A percentile compares a stretch with the other conserved stretches of the same genome.
These are phyloP conservation scores for Montipora capitata DNA, from an alignment of 92 coral and sea anemone species.

Conservation along the genomic window DNA sequence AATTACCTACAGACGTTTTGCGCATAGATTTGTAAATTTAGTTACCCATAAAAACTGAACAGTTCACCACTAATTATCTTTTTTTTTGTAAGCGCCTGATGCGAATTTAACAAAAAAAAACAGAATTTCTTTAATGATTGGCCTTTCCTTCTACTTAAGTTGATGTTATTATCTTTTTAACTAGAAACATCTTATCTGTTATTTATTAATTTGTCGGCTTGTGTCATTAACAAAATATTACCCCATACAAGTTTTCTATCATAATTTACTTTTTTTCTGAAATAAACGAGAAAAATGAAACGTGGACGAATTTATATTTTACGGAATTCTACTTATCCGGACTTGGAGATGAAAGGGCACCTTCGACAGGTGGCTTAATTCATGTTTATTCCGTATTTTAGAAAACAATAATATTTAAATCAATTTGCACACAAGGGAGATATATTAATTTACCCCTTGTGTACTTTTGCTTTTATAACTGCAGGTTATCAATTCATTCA, in stretches of 20 bases:
- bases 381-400: not conserved
- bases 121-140: too few species aligned
- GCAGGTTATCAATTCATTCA: slow-evolving; percentile 23
- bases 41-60: too few species aligned
- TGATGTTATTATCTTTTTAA: slow-evolving; percentile 5
- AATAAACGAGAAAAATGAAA: not conserved
- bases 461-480: slow-evolving; percentile 19
- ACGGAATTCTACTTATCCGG: not conserved
- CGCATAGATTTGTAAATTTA: too few species aligned
- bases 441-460: not conserved
- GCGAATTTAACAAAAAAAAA: too few species aligned
- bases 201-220: slow-evolving; percentile 13
- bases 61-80: too few species aligned
- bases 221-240: not conserved
- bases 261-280: not conserved
- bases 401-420: not conserved
- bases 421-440: slow-evolving; percentile 19
- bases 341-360: too few species aligned
- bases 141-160: too few species aligned
- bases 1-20: not conserved
- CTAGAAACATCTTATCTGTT: not conserved
- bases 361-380: not conserved
- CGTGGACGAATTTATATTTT: not conserved
- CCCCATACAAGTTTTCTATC: not conserved
- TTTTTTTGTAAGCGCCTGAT: too few species aligned